Conservation (phyloP, 1,140 invertebrate genomes). For the Piezodorus guildinii region DNA sequence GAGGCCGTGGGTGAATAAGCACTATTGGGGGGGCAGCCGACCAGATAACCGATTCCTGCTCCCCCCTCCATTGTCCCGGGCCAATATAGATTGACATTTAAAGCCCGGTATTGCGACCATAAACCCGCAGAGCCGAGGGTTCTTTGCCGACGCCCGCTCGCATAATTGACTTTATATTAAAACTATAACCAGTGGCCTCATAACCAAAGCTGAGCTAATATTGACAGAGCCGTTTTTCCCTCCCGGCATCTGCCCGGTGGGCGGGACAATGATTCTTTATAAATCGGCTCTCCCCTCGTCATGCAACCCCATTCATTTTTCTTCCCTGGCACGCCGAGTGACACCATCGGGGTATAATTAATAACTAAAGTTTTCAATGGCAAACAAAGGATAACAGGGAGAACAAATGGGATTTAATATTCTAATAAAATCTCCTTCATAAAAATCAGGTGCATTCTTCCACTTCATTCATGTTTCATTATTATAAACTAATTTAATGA, state of each 20-base stretch:
- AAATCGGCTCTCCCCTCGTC: no score
- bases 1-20: not conserved
- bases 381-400: no score
- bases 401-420: no score
- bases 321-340: no score
- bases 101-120: not conserved
- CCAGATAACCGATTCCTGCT: not conserved
- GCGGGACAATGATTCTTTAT: not conserved
- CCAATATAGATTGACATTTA: not conserved
- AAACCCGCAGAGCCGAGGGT: not conserved
- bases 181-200: not conserved
- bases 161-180: conserved; percentile 16
- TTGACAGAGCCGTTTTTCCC: not conserved
- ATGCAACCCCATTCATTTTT: no score
- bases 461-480: no score
- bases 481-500: no score
- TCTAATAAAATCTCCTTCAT: no score
- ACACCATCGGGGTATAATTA: no score
- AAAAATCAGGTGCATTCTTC: no score
- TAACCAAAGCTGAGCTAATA: not conserved
- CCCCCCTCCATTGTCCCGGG: not conserved
- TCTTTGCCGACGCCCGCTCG: not conserved
- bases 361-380: no score
- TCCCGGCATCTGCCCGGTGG: not conserved
- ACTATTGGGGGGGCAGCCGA: not conserved